Conservation (phyloP, 2,888 invertebrate genomes). For the Myopa tessellatipennis region DNA sequence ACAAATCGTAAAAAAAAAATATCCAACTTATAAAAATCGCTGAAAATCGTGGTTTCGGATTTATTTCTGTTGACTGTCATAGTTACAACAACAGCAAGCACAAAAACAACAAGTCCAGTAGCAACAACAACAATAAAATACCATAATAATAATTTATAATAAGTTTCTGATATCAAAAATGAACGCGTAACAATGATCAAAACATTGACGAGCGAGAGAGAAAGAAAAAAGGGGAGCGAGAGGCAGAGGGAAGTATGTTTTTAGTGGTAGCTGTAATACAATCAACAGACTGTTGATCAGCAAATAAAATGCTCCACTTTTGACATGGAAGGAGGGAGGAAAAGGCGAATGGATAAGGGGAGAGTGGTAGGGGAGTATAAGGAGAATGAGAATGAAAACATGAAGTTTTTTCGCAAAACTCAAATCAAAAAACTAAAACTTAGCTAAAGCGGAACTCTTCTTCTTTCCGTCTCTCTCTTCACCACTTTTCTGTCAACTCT, state of each 20-base stretch:
- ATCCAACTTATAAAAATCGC: too few species aligned
- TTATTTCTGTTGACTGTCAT: not conserved
- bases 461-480: too few species aligned
- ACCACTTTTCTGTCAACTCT: not conserved
- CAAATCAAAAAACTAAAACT: too few species aligned
- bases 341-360: not conserved
- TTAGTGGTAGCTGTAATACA: not conserved
- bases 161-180: conserved; percentile 23
- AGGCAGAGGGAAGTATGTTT: not conserved
- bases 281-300: conserved; percentile 33
- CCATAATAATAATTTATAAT: conserved; percentile 2
- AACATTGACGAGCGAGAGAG: not conserved
- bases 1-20: too few species aligned
- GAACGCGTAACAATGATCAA: not conserved
- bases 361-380: not conserved
- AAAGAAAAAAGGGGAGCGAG: not conserved
- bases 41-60: too few species aligned
- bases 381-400: not conserved
- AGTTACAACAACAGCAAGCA: not conserved
- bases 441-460: too few species aligned
- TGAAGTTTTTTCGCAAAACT: not conserved
- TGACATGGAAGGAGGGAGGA: not conserved
- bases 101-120: conserved; percentile 26
- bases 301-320: not conserved
- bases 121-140: conserved; percentile 18